Percentiles rank a stretch among this genome's conserved stretches.
phyloP scores from a whole-genome alignment of 2,888 invertebrate species.

The Frankliniella fusca region DNA sequence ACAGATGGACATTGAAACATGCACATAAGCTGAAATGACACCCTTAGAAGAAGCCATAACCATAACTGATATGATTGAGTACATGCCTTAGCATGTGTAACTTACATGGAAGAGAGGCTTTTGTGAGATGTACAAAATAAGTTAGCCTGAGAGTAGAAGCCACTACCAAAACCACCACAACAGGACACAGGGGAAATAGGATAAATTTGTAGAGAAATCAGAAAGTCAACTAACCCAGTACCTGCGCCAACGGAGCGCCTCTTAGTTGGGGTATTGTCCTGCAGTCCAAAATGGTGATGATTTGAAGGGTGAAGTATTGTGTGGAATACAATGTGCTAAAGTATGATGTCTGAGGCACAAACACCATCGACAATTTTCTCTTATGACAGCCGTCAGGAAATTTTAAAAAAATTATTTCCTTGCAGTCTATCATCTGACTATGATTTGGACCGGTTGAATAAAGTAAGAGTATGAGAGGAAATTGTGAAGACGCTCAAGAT shows the following conservation, averaged over 20 bases:
- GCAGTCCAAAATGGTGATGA: conserved; percentile 10
- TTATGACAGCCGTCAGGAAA: background rate
- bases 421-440: background rate
- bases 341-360: conserved; percentile 17
- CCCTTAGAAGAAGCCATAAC: conserved; percentile 22
- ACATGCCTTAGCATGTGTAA: conserved; percentile 2
- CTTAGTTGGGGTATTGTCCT: conserved; percentile 8
- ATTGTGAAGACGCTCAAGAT: background rate
- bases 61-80: background rate
- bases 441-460: background rate
- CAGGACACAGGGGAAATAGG: conserved; percentile 6
- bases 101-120: conserved; percentile 11
- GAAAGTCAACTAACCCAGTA: conserved; percentile 23
- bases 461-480: background rate
- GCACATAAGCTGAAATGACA: conserved; percentile 2
- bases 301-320: background rate
- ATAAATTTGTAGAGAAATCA: conserved; percentile 10
- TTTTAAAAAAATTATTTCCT: background rate
- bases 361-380: conserved; percentile 14
- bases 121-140: conserved; percentile 14
- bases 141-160: background rate
- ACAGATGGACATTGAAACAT: conserved; percentile 22
- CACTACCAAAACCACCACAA: conserved; percentile 24
- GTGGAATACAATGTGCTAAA: background rate
- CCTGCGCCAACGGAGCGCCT: conserved; percentile 20